Conservation (phyloP, 2,888 invertebrate genomes). For the Tiliacea citrago region DNA sequence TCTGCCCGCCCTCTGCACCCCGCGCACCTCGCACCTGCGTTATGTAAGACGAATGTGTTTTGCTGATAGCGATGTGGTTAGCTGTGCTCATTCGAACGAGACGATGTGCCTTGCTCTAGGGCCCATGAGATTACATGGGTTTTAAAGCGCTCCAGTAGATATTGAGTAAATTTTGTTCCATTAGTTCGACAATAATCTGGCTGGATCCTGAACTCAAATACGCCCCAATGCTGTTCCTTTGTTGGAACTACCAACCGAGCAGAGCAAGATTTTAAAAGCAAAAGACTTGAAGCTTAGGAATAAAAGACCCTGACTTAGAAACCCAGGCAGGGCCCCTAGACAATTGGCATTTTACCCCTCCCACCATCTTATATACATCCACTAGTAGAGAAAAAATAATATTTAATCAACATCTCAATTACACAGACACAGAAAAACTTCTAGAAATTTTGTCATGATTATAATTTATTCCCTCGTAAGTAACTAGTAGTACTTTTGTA, state of each 20-base stretch:
- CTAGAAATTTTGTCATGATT: too few species aligned
- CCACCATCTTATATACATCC: too few species aligned
- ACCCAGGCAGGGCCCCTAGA: too few species aligned
- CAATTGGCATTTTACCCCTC: too few species aligned
- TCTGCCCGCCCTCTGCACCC: constrained; percentile 68
- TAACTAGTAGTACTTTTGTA: too few species aligned
- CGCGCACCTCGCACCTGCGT: constrained; percentile 76
- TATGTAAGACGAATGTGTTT: constrained; percentile 83
- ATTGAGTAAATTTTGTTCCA: constrained; percentile 12
- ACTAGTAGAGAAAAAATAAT: too few species aligned
- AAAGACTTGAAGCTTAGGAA: neutral
- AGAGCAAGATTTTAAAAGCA: neutral
- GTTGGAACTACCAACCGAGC: neutral
- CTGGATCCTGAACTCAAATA: constrained; percentile 2
- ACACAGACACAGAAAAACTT: too few species aligned
- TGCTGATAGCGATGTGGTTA: constrained; percentile 69
- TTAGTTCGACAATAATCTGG: neutral
- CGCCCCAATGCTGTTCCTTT: constrained; percentile 11
- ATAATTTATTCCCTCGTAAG: too few species aligned
- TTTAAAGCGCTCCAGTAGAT: constrained; percentile 19
- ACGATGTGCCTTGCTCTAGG: constrained; percentile 45
- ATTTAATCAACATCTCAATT: too few species aligned
- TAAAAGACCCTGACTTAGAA: neutral
- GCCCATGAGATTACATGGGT: constrained; percentile 40
- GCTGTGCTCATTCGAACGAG: constrained; percentile 41